Base-by-base conservation (phyloP, 2,797 vertebrate species). In the Lagocephalus sceleratus region DNA sequence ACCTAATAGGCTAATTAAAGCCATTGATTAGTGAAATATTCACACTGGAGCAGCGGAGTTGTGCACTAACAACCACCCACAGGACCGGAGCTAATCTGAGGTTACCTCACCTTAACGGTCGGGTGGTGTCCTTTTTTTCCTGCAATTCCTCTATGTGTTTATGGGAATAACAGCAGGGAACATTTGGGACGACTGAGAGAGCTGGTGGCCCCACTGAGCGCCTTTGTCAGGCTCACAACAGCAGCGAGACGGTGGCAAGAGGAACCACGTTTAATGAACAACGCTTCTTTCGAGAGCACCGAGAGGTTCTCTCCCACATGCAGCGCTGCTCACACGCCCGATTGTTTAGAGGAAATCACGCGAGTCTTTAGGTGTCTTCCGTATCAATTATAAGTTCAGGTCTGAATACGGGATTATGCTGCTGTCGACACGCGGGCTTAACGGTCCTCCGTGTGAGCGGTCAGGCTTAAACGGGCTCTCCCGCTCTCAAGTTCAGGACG, bases 1-100 rank as follows among this genome's bases (percentile, higher is more conserved):
- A 73, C 63, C 75, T 82, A 81, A 87, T 82, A 71, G 77, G 81
- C 73, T 81, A 84, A 86, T 89, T 87, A 85, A 85, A 83, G 74
- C 66, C 61, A 89, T 82, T 83, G 83, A 87, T 87, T 84, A 70
- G 72, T 76, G 76, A 75, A 76, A 67, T 73, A 79, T 81, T 76
- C 79, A 72, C 79, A 82, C 72, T 77, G 66, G 60, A 77, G 71
- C 75, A 77, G 68, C 71, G 73, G 71, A 73, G 64, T 68, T 69
- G 55, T 59, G 66, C 51, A 42, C 68, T 66, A 71, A 79, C 75
- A 76, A 59, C 68, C 66, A 79, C 70, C 83, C 71, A 69, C 60
- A 78, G 66, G 72, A 78, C 65, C 54, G 47, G 72, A 68, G 79
- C 40, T 63, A 73, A 49, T 73, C 73, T 57, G 62, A 62, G 51